Evolutionary conservation across 2,113 vertebrate genomes (phyloP), one percentile per base, ranked within the genome.

Genomic region (Sapayoa aenigma): DNA sequence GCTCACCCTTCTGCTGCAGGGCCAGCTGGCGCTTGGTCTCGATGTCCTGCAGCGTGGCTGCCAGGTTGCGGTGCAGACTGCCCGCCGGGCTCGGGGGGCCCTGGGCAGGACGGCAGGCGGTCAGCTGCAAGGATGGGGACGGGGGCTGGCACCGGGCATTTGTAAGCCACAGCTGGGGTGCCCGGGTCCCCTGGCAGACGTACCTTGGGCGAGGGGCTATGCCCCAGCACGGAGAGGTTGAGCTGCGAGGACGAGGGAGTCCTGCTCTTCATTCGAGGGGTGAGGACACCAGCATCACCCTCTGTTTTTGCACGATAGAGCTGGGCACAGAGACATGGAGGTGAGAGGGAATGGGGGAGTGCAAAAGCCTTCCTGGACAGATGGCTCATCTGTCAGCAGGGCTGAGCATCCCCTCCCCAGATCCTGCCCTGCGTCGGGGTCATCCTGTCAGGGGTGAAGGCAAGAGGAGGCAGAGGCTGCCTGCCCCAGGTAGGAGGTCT

Each of bases 61-160:
- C 98, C 97, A 98, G 97, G 87, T 98, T 99, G 73, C 98, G 98
- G 56, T 99, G 99, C 63, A 99, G 98, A 93, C 99, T 99, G 92
- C 98, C 98, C 0, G 98, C 98, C 11, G 98, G 98, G 69, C 98
- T 98, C 33, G 98, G 96, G 50, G 98, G 86, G 33, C 98, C 98
- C 99, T 99, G 98, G 22, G 60, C 35, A 44, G 62, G 84, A 84
- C 3, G 12, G 71, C 41, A 68, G 72, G 63, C 1, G 2, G 47
- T 91, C 80, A 66, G 92, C 63, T 18, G 33, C 19, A 5, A 37
- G 59, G 46, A 80, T 1, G 3, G 77, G 73, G 17, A 81, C 0
- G 4, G 52, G 76, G 18, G n/a, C 72, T 87, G 53, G 62, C 47
- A 74, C 41, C 2, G 1, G 72, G 31, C 7, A 3, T 3, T 35